Percentiles rank a stretch among this genome's conserved stretches.
phyloP scores from a whole-genome alignment of 2,888 invertebrate genomes.

The Temnothorax ravouxi region DNA sequence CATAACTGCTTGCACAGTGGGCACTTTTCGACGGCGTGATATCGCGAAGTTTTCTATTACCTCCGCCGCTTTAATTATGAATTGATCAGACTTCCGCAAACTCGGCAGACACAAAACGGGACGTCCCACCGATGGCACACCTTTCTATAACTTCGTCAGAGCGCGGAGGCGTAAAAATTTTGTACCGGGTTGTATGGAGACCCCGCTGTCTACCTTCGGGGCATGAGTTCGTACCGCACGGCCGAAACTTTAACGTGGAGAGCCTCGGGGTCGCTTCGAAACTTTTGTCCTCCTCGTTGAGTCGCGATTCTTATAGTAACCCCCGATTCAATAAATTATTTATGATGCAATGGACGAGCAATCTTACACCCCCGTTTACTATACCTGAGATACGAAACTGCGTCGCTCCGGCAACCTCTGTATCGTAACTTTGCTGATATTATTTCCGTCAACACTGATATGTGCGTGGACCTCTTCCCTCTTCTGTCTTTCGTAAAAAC shows the following conservation, averaged over 20 bases:
- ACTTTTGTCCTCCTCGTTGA: conserved; percentile 60
- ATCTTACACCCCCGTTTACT: conserved; percentile 49
- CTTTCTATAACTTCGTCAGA: conserved; percentile 55
- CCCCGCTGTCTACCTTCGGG: conserved; percentile 54
- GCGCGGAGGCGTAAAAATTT: conserved; percentile 67
- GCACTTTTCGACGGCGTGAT: conserved; percentile 52
- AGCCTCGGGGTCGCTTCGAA: conserved; percentile 56
- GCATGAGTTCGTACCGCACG: conserved; percentile 48
- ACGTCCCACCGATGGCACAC: conserved; percentile 34
- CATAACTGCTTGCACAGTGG: conserved; percentile 45
- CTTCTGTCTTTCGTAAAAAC: neutral
- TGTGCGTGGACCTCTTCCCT: neutral
- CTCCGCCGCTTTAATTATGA: conserved; percentile 78
- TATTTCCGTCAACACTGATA: neutral
- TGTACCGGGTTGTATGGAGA: conserved; percentile 51
- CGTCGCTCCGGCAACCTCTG: conserved; percentile 17
- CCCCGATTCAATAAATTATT: conserved; percentile 78
- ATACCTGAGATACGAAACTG: conserved; percentile 39
- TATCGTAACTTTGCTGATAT: conserved; percentile 35
- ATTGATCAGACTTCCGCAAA: conserved; percentile 78
- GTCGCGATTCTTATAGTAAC: conserved; percentile 57
- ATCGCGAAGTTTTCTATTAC: conserved; percentile 64
- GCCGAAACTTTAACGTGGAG: conserved; percentile 59
- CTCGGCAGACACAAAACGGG: conserved; percentile 70
- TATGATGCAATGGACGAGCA: conserved; percentile 64